Conservation (phyloP, 2,888 invertebrate genomes). For the Pediacus dermestoides region DNA sequence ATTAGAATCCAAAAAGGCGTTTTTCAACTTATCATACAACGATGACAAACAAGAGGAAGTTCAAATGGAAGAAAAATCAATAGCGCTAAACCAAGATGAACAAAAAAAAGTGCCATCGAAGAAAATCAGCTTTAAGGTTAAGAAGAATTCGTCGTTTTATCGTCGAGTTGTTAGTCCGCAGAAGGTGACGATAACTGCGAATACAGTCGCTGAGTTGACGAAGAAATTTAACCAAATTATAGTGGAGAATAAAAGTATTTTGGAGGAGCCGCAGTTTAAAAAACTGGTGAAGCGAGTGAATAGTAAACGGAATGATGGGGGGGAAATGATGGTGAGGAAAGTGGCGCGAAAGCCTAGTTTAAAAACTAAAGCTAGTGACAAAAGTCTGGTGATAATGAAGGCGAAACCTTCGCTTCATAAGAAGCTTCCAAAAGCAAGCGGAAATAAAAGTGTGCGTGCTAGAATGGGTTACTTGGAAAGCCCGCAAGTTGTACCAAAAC, state of each 20-base stretch:
- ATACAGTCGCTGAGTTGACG: conserved; percentile 64
- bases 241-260: conserved; percentile 49
- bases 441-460: conserved; percentile 25
- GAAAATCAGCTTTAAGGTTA: conserved; percentile 62
- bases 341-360: conserved; percentile 52
- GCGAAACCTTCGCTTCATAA: conserved; percentile 23
- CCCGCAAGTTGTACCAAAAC: conserved; percentile 19
- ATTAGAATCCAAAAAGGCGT: conserved; percentile 37
- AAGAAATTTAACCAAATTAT: conserved; percentile 67
- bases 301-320: conserved; percentile 36
- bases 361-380: conserved; percentile 47
- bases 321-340: conserved; percentile 24
- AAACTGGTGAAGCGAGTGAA: conserved; percentile 49
- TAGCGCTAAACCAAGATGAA: conserved; percentile 15
- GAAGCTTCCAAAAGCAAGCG: conserved; percentile 20
- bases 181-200: conserved; percentile 54
- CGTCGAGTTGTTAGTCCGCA: conserved; percentile 50
- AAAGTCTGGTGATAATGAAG: conserved; percentile 25
- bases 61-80: conserved; percentile 25
- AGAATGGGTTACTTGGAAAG: conserved; percentile 24
- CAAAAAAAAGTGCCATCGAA: conserved; percentile 48
- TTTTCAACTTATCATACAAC: conserved; percentile 30
- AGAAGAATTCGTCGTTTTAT: conserved; percentile 51
- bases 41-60: conserved; percentile 21
- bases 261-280: conserved; percentile 55